Conservation (phyloP, 2,797 vertebrate species). For the Thaleichthys pacificus region DNA sequence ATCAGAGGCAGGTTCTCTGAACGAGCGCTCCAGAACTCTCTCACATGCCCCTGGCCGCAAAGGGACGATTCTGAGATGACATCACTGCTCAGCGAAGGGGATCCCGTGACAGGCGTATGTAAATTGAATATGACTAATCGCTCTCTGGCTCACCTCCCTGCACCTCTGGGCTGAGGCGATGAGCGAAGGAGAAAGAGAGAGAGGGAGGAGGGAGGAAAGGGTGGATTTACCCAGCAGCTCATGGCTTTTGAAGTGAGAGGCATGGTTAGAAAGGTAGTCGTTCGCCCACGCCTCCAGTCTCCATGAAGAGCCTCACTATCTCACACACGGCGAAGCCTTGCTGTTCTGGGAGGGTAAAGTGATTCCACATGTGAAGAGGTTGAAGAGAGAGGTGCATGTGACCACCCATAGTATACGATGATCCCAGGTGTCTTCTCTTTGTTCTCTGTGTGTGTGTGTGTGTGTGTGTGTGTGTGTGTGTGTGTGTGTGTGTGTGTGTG, state of each 20-base stretch:
- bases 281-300: conserved; percentile 11
- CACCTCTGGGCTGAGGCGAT: conserved; percentile 62
- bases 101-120: conserved; percentile 73
- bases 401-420: conserved; percentile 68
- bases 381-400: conserved; percentile 65
- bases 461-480: conserved; percentile 8
- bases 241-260: conserved; percentile 43
- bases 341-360: conserved; percentile 63
- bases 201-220: conserved; percentile 29
- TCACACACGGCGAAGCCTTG: conserved; percentile 22
- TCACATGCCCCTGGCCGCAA: conserved; percentile 8
- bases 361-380: conserved; percentile 74
- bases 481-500: conserved; percentile 3
- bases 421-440: conserved; percentile 70
- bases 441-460: conserved; percentile 48
- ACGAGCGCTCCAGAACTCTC: background rate
- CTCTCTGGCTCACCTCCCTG: conserved; percentile 67
- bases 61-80: conserved; percentile 65
- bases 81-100: conserved; percentile 61
- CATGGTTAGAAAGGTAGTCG: conserved; percentile 40
- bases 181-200: conserved; percentile 56
- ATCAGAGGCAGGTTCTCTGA: background rate
- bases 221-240: conserved; percentile 23
- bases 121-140: conserved; percentile 81
- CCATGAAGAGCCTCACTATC: conserved; percentile 32